Evolutionary conservation across 1,140 invertebrate genomes (phyloP).

Genomic region (Meloidogyne floridensis): DNA sequence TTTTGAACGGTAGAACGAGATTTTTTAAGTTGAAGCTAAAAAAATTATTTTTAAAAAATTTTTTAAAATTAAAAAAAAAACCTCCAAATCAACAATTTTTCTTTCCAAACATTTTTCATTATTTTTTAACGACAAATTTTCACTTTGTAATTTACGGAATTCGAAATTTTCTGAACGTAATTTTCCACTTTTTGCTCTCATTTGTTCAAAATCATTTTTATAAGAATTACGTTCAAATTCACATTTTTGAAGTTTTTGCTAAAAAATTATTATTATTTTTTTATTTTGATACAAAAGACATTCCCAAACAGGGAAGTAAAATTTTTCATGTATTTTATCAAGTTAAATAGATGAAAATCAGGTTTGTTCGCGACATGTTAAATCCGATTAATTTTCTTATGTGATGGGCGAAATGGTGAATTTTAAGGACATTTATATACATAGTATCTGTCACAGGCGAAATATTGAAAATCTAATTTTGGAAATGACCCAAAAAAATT

Average conservation of each 20-base stretch:
- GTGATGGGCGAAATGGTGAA: neutral
- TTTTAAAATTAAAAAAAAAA: constrained; percentile 20
- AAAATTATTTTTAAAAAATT: neutral
- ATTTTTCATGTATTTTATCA: too few relatives aligned
- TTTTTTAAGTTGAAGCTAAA: constrained; percentile 42
- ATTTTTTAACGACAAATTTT: constrained; percentile 25
- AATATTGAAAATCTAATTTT: too few relatives aligned
- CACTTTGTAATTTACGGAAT: constrained; percentile 21
- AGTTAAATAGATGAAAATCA: too few relatives aligned
- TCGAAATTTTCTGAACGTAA: constrained; percentile 30
- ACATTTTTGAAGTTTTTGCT: constrained; percentile 22
- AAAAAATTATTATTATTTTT: neutral
- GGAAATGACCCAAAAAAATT: too few relatives aligned
- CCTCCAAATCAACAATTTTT: constrained; percentile 40
- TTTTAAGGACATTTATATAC: too few relatives aligned
- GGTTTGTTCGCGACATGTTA: too few relatives aligned
- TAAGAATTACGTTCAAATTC: constrained; percentile 6
- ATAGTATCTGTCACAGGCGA: too few relatives aligned
- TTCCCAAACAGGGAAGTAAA: too few relatives aligned
- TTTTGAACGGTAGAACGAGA: constrained; percentile 39
- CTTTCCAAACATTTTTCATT: constrained; percentile 13
- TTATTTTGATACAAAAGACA: neutral
- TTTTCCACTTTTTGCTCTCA: neutral
- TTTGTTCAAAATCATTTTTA: neutral
- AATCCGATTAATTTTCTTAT: neutral